Evolutionary conservation across 2,888 invertebrate species (phyloP), one percentile per base, ranked within the genome.

Genomic region (Macaria liturata): DNA sequence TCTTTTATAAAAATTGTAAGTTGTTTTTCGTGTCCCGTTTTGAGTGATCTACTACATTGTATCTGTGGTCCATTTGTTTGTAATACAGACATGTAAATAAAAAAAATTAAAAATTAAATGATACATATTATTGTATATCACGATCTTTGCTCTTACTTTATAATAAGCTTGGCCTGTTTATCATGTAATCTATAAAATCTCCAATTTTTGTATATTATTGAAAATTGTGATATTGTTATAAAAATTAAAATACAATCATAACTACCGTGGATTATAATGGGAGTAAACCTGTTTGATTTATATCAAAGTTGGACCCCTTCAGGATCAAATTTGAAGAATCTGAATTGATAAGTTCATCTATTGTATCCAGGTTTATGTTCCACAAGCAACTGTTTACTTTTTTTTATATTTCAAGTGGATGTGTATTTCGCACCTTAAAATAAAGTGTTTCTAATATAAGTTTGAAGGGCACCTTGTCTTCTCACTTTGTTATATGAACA

Each of bases 211-310:
- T 90, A 89, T 88, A 89, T 91, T 91, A 91, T 89, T 90, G 81
- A 91, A 91, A 90, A 91, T 88, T 91, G 91, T 91, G 91, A 91
- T 91, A 91, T 91, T 90, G 90, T 91, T 91, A 88, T 86, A 84
- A 86, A 72, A 83, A 76, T 83, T 66, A 83, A 77, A 78, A 75
- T 76, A 78, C 78, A 83, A 43, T 83, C 78, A 73, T 86, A 80
- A 81, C 71, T 80, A 74, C 84, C 83, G 74, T 81, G 74, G 69
- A 75, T 39, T 83, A 78, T 85, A 46, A 32, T 40, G 31, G 49
- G 30, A 39, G 0, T 3, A 74, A 73, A 75, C 71, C 76, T 78
- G 47, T 46, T 20, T 20, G 20, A 46, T 81, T 82, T 56, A 55
- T 57, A 32, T 58, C 49, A 57, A 49, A 54, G 32, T 49, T 49